Evolutionary conservation across 2,888 invertebrate genomes (phyloP).

Genomic region (Latrodectus hesperus): DNA sequence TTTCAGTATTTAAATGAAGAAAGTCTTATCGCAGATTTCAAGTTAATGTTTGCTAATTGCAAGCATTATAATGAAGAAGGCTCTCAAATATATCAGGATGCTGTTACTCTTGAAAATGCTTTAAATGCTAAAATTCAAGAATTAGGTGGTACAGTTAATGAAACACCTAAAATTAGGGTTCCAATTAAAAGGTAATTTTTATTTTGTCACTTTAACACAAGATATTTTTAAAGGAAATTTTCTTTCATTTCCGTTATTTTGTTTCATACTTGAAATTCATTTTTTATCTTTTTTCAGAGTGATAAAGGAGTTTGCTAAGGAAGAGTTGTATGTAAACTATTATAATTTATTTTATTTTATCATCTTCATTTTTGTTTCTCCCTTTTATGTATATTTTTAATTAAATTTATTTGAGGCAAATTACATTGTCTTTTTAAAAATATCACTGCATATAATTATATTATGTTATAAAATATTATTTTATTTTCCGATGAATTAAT

Average conservation of each 20-base stretch:
- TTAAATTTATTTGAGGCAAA: slow-evolving; percentile 38
- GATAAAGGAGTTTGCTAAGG: slow-evolving; percentile 67
- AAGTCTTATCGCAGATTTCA: slow-evolving; percentile 80
- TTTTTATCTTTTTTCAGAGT: slow-evolving; percentile 64
- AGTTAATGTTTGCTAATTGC: slow-evolving; percentile 98
- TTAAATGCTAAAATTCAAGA: slow-evolving; percentile 88
- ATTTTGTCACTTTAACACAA: not conserved
- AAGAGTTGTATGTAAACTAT: slow-evolving; percentile 68
- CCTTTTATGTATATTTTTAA: slow-evolving; percentile 10
- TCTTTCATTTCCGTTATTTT: slow-evolving; percentile 39
- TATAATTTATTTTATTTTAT: slow-evolving; percentile 59
- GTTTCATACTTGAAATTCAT: slow-evolving; percentile 56
- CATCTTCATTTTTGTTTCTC: slow-evolving; percentile 35
- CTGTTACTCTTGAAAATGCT: slow-evolving; percentile 88
- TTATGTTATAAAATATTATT: too few species aligned
- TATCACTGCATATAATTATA: too few species aligned
- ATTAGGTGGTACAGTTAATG: slow-evolving; percentile 73
- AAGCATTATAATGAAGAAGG: slow-evolving; percentile 97
- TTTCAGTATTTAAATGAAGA: slow-evolving; percentile 79
- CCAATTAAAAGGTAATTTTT: slow-evolving; percentile 56
- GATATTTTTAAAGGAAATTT: not conserved
- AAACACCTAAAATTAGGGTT: slow-evolving; percentile 47
- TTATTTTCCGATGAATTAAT: too few species aligned
- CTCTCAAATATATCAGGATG: slow-evolving; percentile 95
- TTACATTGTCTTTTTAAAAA: not conserved